These are phyloP conservation scores for Philantomba maxwellii DNA, from an alignment of 2,113 vertebrate species.

Conservation along the genomic window DNA sequence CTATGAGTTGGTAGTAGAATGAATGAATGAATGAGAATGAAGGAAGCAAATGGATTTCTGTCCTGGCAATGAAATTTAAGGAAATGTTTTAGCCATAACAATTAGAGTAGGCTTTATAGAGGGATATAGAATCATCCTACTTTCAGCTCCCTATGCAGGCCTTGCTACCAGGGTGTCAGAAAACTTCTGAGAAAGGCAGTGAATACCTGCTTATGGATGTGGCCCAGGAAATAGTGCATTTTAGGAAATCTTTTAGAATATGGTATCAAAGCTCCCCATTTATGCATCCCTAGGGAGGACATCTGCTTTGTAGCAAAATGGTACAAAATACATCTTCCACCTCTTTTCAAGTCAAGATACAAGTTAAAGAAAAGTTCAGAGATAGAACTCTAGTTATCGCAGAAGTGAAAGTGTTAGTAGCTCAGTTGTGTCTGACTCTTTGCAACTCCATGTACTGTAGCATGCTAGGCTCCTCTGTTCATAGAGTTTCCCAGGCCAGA, in stretches of 20 bases:
- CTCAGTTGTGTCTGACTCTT: not conserved
- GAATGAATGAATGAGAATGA: not conserved
- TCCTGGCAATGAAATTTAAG: not conserved
- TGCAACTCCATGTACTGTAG: not conserved
- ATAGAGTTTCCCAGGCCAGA: not conserved
- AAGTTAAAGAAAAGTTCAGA: not conserved
- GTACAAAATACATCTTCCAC: not conserved
- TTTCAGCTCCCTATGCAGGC: not conserved
- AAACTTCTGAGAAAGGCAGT: not conserved
- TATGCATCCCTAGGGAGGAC: not conserved
- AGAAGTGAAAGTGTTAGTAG: not conserved
- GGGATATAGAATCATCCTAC: not conserved
- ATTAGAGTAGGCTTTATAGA: not conserved
- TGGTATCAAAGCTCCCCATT: not conserved
- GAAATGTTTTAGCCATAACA: not conserved
- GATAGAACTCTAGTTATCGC: not conserved
- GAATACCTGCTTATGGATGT: not conserved
- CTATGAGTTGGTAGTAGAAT: not conserved
- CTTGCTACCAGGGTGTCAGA: not conserved
- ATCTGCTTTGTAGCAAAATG: not conserved
- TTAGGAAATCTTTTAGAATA: not conserved
- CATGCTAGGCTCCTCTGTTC: not conserved
- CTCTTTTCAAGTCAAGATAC: not conserved
- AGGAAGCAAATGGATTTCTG: not conserved
- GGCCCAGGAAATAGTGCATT: not conserved